Evolutionary conservation across 1,140 invertebrate genomes (phyloP).

Genomic region (Zaprionus nigranus): DNA sequence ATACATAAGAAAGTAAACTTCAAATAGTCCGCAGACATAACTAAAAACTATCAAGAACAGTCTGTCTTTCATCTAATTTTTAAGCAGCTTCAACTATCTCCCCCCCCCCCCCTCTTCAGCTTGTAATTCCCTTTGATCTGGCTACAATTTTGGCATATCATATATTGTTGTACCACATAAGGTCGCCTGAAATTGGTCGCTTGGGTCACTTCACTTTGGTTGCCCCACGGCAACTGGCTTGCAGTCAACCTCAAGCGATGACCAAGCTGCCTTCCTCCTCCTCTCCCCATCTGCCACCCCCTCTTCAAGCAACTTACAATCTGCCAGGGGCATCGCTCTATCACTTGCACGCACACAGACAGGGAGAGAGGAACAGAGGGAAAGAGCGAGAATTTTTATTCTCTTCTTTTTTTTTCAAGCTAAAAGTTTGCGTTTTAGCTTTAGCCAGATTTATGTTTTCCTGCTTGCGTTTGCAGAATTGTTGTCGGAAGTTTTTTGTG

Average conservation of each 20-base stretch:
- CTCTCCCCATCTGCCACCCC: too few species aligned
- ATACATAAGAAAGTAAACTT: background rate
- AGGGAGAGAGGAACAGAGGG: background rate
- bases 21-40: background rate
- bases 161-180: background rate
- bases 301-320: background rate
- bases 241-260: slow-evolving; percentile 3
- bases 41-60: background rate
- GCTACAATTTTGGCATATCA: background rate
- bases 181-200: background rate
- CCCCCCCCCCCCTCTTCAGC: background rate
- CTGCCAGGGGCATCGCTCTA: slow-evolving; percentile 37
- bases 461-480: slow-evolving; percentile 82
- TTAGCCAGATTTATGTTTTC: slow-evolving; percentile 82
- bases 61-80: background rate
- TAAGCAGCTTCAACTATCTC: background rate
- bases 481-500: slow-evolving; percentile 82
- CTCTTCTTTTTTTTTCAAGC: slow-evolving; percentile 59
- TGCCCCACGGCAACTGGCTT: background rate
- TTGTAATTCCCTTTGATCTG: background rate
- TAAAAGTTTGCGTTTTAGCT: slow-evolving; percentile 82
- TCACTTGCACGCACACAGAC: slow-evolving; percentile 70
- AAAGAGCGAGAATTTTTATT: slow-evolving; percentile 29
- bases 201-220: background rate
- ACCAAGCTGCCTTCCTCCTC: background rate